Evolutionary conservation across 92 coral and sea anemone genomes (phyloP).

Genomic region (Parazoanthus swiftii): DNA sequence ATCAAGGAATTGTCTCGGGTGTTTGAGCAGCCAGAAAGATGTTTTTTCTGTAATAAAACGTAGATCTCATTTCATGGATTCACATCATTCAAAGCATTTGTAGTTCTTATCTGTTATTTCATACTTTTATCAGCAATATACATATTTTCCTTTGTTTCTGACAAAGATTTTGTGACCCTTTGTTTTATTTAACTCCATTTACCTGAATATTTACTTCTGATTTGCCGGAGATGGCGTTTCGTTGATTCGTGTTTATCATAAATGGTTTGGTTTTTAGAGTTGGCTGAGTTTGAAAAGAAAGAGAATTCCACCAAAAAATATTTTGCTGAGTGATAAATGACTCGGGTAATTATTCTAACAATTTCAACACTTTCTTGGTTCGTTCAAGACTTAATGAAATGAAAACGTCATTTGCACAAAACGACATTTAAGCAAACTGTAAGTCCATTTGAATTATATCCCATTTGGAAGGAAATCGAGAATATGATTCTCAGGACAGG

Average conservation of each 20-base stretch:
- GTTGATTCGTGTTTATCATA: not conserved
- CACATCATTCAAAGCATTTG: not conserved
- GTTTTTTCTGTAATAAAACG: slow-evolving; percentile 9
- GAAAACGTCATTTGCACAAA: slow-evolving; percentile 9
- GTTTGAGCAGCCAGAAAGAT: not conserved
- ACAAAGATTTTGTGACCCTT: not conserved
- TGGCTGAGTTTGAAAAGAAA: not conserved
- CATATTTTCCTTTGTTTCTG: not conserved
- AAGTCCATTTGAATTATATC: slow-evolving; percentile 15
- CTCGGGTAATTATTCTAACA: not conserved
- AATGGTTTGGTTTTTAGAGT: not conserved
- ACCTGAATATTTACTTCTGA: not conserved
- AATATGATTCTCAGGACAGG: not conserved
- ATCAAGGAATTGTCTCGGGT: not conserved
- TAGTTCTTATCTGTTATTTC: not conserved
- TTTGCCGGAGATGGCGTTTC: not conserved
- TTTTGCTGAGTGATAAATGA: not conserved
- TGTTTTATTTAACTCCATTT: not conserved
- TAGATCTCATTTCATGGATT: not conserved
- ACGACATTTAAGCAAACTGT: not conserved
- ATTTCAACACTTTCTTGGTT: not conserved
- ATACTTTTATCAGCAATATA: not conserved
- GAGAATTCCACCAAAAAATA: not conserved
- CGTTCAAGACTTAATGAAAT: slow-evolving; percentile 7
- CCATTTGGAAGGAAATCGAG: not conserved